Evolutionary conservation across 2,113 vertebrate genomes (phyloP).

Genomic region (Peromyscus polionotus): DNA sequence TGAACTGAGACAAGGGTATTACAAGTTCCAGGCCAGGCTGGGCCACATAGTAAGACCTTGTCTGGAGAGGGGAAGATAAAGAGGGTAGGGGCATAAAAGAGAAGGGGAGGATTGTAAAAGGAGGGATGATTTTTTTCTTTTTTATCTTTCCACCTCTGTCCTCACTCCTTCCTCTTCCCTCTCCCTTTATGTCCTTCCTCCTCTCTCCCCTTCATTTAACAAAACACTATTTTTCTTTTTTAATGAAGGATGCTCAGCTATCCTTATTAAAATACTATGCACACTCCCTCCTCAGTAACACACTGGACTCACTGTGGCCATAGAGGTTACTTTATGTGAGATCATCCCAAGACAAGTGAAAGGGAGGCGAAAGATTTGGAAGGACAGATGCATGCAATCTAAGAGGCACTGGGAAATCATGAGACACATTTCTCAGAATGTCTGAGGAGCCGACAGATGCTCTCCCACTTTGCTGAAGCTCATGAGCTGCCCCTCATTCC

Average conservation of each 20-base stretch:
- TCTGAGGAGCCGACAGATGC: neutral
- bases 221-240: neutral
- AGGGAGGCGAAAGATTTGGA: neutral
- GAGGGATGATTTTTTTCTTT: neutral
- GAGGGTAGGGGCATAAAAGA: too few species aligned
- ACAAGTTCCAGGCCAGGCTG: neutral
- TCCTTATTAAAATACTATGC: neutral
- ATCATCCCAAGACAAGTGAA: neutral
- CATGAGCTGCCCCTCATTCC: neutral
- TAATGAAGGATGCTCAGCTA: neutral
- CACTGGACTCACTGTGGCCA: neutral
- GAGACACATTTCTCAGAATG: neutral
- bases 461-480: slow-evolving; percentile 41
- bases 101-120: neutral
- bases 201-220: neutral
- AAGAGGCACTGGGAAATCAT: neutral
- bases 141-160: neutral
- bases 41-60: neutral
- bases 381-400: neutral
- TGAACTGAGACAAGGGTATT: neutral
- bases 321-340: neutral
- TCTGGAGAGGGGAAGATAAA: neutral
- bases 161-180: neutral
- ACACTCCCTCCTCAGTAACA: neutral
- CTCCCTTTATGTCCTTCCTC: too few species aligned